Conservation (phyloP, 2,113 vertebrate genomes). For the Emydura subglobosa region DNA sequence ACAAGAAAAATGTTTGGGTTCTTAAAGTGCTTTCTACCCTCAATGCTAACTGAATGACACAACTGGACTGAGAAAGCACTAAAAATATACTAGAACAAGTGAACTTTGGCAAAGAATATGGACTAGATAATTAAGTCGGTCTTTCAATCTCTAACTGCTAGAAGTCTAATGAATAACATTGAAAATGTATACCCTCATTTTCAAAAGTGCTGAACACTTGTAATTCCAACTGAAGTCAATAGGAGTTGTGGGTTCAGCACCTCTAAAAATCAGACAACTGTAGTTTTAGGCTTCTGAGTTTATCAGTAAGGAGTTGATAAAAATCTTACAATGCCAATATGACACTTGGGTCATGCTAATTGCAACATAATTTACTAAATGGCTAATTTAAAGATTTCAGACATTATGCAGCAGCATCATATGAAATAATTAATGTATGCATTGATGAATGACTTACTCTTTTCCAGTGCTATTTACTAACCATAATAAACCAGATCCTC, state of each 20-base stretch:
- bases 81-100: not conserved
- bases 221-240: not conserved
- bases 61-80: not conserved
- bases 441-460: not conserved
- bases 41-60: not conserved
- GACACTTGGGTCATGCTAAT: not conserved
- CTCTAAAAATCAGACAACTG: not conserved
- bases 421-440: not conserved
- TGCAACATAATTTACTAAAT: not conserved
- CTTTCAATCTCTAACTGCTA: not conserved
- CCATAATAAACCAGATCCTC: not conserved
- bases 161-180: not conserved
- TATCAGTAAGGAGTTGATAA: not conserved
- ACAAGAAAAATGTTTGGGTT: not conserved
- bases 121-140: not conserved
- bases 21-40: not conserved
- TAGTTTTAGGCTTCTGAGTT: not conserved
- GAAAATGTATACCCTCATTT: slow-evolving; percentile 17
- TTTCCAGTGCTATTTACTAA: not conserved
- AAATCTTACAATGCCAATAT: not conserved
- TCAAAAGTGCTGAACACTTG: not conserved
- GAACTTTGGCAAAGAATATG: not conserved
- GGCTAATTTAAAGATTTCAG: not conserved
- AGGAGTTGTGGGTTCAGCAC: not conserved
- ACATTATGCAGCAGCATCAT: not conserved